These are phyloP conservation scores for Tenthredo scrophulariae DNA, from an alignment of 2,888 invertebrate genomes.

Conservation along the genomic window DNA sequence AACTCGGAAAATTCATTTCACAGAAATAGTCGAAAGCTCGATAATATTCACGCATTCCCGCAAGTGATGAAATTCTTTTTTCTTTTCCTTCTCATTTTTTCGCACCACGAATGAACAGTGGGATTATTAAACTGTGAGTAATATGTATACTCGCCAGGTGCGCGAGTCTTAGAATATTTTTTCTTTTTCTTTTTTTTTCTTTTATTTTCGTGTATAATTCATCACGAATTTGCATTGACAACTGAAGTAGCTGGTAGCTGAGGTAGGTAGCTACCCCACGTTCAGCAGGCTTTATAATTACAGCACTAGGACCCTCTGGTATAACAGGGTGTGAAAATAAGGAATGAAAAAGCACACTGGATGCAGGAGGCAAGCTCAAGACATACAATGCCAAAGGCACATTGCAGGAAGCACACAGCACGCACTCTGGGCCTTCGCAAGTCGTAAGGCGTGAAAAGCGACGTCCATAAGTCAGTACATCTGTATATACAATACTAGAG, in stretches of 20 bases:
- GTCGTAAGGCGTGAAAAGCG: constrained; percentile 28
- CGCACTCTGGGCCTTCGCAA: neutral
- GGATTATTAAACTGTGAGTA: neutral
- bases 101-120: neutral
- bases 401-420: neutral
- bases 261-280: neutral
- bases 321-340: constrained; percentile 10
- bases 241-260: neutral
- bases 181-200: too few relatives aligned
- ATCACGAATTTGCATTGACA: neutral
- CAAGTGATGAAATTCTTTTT: neutral
- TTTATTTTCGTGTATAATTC: neutral
- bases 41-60: neutral
- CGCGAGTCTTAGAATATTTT: neutral
- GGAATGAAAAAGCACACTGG: neutral
- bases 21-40: neutral
- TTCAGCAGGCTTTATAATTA: neutral
- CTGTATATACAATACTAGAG: neutral
- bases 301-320: neutral
- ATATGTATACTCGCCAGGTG: neutral
- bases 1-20: neutral
- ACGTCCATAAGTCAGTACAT: constrained; percentile 17
- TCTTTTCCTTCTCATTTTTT: neutral
- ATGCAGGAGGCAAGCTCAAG: neutral
- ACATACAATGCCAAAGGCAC: constrained; percentile 15